Evolutionary conservation across 1,140 invertebrate species (phyloP), one percentile per base, ranked within the genome.

Genomic region (Cherax destructor): DNA sequence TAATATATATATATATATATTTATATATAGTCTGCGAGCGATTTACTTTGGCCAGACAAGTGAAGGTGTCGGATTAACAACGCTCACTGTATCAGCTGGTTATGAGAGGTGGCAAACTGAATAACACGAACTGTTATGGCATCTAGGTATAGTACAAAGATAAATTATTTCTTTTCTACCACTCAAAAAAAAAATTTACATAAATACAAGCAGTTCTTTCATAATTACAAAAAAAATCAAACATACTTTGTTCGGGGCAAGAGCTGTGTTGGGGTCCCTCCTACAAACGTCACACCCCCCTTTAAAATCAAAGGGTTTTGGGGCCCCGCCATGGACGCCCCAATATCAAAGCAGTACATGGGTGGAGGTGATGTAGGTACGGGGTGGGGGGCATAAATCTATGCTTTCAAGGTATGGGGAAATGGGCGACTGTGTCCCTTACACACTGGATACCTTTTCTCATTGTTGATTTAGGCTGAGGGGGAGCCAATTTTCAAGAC

Each of bases 181-280:
- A 86, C 84, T 76, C 84, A 86, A 86, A 86, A 77, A 86, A 86
- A 86, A 77, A 86, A 86, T 77, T 86, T 86, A 86, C 84, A 86
- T 86, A 86, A 86, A 86, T 86, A 86, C 84, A 86, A 78, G 84
- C 81, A 61, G 56, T 84, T 86, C 83, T 50, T 76, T 86, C 84
- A 18, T 86, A 86, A 76, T 86, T 86, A 86, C 84, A 86, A 76
- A 84, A 86, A n/a, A 52, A 76, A 52, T 77, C n/a, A 84, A 83
- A 65, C 13, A 47, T 21, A 83, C 72, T 86, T 86, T 86, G 84
- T 76, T 86, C 84, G 78, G 84, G 78, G 77, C 84, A 86, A 65
- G 81, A 59, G 59, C 52, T 65, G 30, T 41, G 59, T 83, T 61
- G 59, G 81, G 47, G 18, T 50, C 10, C 21, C 50, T 21, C 79